These are phyloP conservation scores for Pangasius krempfi DNA, from an alignment of 2,797 vertebrate genomes.

Conservation along the genomic window DNA sequence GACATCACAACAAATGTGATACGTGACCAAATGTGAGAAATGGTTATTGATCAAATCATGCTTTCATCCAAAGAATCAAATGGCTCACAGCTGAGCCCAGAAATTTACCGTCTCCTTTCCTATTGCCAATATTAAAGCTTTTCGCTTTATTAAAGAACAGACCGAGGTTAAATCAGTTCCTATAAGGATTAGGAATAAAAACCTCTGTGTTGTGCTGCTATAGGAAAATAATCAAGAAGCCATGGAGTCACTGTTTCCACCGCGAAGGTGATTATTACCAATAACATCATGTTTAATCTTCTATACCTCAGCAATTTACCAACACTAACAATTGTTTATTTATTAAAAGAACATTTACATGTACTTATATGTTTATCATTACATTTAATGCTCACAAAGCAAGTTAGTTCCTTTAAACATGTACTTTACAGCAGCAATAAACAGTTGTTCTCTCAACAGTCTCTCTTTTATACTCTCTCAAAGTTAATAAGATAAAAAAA, in stretches of 20 bases:
- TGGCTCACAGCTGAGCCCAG: constrained; percentile 41
- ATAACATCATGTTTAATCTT: background rate
- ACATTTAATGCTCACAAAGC: background rate
- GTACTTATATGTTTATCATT: background rate
- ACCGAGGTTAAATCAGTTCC: background rate
- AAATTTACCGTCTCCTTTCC: constrained; percentile 25
- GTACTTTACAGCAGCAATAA: background rate
- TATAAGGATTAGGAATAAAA: background rate
- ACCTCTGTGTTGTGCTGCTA: too few relatives aligned
- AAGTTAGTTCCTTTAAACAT: background rate
- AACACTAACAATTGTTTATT: background rate
- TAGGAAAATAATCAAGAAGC: background rate
- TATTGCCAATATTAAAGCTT: background rate
- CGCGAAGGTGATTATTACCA: background rate
- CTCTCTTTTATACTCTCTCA: too few relatives aligned
- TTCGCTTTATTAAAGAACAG: background rate
- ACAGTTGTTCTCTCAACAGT: background rate
- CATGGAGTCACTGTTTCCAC: background rate
- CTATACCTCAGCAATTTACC: background rate
- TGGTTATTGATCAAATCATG: constrained; percentile 46
- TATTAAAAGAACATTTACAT: background rate
- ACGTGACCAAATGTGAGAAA: constrained; percentile 18
- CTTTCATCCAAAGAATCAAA: constrained; percentile 23
- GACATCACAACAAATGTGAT: constrained; percentile 41
- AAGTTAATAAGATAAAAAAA: too few relatives aligned